A percentile compares a stretch with the other conserved stretches of the same genome.
These are phyloP conservation scores for Grallaria varia DNA, from an alignment of 2,113 vertebrate species.

Conservation along the genomic window DNA sequence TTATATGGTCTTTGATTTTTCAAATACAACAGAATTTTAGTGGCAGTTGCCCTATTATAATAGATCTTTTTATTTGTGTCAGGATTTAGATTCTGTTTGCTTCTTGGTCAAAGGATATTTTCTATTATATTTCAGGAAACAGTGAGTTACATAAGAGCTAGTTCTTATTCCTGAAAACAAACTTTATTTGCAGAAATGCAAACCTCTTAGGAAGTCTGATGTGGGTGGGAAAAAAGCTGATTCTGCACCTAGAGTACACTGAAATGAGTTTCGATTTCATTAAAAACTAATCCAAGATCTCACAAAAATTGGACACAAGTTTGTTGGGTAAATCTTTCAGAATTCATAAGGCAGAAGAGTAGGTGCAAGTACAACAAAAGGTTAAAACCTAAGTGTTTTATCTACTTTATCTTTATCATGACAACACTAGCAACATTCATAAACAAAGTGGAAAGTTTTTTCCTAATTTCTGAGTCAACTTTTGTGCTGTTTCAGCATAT, in stretches of 20 bases:
- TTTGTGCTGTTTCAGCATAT: background rate
- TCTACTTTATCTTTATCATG: background rate
- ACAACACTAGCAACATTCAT: background rate
- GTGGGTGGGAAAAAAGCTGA: too few species aligned
- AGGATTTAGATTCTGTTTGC: background rate
- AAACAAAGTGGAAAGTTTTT: background rate
- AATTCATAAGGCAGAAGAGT: background rate
- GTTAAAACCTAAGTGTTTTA: background rate
- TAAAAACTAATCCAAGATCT: background rate
- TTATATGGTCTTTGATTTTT: background rate
- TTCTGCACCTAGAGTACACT: background rate
- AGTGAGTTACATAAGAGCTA: background rate
- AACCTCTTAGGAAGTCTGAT: background rate
- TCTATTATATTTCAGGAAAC: background rate
- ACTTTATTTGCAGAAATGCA: background rate
- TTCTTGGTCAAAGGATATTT: background rate
- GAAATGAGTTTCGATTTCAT: background rate
- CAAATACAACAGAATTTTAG: background rate
- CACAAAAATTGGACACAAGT: rapidly evolving
- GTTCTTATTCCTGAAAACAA: background rate
- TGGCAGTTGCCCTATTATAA: background rate
- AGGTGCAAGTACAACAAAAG: background rate
- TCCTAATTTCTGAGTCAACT: background rate
- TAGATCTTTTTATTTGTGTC: background rate
- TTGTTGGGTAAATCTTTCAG: background rate